Evolutionary conservation across 2,113 vertebrate genomes (phyloP).

Genomic region (Burhinus oedicnemus): DNA sequence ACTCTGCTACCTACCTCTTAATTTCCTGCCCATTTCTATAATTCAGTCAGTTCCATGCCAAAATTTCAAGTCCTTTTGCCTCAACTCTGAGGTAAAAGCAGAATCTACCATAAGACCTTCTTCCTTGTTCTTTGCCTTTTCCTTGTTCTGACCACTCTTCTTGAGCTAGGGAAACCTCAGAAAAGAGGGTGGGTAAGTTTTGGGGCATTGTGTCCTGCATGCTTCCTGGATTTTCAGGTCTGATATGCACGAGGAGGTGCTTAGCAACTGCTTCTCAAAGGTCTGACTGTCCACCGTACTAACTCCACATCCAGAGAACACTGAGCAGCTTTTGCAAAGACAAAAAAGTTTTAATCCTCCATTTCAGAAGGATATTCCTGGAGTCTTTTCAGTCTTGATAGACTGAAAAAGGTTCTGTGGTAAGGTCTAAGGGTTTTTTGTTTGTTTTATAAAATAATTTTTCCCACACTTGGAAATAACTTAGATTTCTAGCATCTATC

Average conservation of each 20-base stretch:
- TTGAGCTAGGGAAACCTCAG: not conserved
- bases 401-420: not conserved
- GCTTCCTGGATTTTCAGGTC: not conserved
- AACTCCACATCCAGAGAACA: not conserved
- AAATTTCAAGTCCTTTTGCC: not conserved
- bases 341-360: not conserved
- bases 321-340: not conserved
- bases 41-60: not conserved
- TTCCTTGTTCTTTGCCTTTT: not conserved
- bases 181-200: not conserved
- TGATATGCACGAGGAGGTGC: not conserved
- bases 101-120: not conserved
- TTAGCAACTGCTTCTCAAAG: not conserved
- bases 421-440: fast-evolving
- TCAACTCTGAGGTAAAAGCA: not conserved
- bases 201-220: not conserved
- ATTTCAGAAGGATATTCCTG: not conserved
- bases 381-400: not conserved
- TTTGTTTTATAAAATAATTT: not conserved
- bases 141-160: not conserved
- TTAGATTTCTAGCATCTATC: not conserved
- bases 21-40: not conserved
- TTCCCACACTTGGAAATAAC: not conserved
- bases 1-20: not conserved
- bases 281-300: not conserved